These are phyloP conservation scores for Smutsia gigantea DNA, from an alignment of 2,797 vertebrate genomes.

Conservation along the genomic window DNA sequence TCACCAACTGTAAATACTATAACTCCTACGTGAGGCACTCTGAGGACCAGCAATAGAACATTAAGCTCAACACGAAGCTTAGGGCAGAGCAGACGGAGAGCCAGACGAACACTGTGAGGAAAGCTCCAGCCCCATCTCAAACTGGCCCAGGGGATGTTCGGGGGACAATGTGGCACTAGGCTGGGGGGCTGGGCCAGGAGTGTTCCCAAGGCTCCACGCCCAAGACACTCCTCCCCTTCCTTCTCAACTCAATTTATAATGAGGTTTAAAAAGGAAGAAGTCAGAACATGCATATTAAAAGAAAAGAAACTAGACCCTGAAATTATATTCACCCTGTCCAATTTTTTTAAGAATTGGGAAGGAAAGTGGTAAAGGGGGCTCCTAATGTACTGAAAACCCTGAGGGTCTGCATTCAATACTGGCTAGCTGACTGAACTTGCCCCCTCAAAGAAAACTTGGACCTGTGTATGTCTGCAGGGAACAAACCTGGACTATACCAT, in stretches of 20 bases:
- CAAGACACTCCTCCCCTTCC: background rate
- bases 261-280: background rate
- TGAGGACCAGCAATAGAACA: background rate
- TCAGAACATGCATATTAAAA: background rate
- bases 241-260: background rate
- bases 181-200: background rate
- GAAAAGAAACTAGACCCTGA: slow-evolving; percentile 41
- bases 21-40: background rate
- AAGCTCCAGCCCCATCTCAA: background rate
- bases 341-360: background rate
- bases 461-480: background rate
- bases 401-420: slow-evolving; percentile 19
- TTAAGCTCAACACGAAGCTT: background rate
- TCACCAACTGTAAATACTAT: background rate
- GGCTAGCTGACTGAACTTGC: slow-evolving; percentile 35
- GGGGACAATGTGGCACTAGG: fast-evolving
- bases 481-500: background rate
- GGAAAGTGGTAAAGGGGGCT: background rate
- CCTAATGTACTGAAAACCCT: background rate
- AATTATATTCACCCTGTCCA: slow-evolving; percentile 13
- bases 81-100: background rate
- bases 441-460: slow-evolving; percentile 46
- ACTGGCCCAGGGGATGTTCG: background rate
- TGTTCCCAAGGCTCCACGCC: background rate
- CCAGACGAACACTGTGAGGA: background rate